Percentiles rank a stretch among this genome's conserved stretches.
phyloP scores from a whole-genome alignment of 2,113 vertebrate genomes.

The Tragelaphus strepsiceros region DNA sequence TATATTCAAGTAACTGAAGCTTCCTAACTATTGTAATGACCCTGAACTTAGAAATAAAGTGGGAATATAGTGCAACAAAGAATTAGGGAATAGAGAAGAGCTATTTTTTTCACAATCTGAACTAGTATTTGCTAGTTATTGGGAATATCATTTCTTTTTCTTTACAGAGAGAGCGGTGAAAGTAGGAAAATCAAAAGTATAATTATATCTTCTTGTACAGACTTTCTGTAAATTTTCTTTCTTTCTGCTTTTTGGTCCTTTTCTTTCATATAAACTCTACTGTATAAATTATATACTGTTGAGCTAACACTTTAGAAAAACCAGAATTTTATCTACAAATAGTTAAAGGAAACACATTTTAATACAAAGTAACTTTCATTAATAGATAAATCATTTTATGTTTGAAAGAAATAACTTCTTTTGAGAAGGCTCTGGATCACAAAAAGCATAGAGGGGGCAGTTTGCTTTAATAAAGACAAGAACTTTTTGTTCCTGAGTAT shows the following conservation, averaged over 20 bases:
- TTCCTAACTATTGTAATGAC: not conserved
- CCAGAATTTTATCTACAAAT: not conserved
- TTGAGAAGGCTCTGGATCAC: not conserved
- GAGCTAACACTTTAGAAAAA: not conserved
- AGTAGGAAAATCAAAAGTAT: not conserved
- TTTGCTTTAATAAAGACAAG: not conserved
- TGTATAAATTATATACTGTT: not conserved
- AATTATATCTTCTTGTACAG: slow-evolving; percentile 16
- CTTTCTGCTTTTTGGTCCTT: not conserved
- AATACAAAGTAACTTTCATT: not conserved
- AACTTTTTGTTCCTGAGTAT: not conserved
- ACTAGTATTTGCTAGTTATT: not conserved
- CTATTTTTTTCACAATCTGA: not conserved
- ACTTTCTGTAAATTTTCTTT: not conserved
- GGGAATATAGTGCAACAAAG: not conserved
- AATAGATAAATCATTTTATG: not conserved
- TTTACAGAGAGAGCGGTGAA: not conserved
- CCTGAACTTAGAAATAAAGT: not conserved
- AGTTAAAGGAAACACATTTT: not conserved
- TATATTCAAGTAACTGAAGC: not conserved
- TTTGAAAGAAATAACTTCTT: not conserved
- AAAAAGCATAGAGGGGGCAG: not conserved
- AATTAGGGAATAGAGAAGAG: not conserved
- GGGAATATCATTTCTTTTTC: not conserved
- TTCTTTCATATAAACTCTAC: not conserved